Evolutionary conservation across 2,113 vertebrate genomes (phyloP).

Genomic region (Chaetodon trifascialis): DNA sequence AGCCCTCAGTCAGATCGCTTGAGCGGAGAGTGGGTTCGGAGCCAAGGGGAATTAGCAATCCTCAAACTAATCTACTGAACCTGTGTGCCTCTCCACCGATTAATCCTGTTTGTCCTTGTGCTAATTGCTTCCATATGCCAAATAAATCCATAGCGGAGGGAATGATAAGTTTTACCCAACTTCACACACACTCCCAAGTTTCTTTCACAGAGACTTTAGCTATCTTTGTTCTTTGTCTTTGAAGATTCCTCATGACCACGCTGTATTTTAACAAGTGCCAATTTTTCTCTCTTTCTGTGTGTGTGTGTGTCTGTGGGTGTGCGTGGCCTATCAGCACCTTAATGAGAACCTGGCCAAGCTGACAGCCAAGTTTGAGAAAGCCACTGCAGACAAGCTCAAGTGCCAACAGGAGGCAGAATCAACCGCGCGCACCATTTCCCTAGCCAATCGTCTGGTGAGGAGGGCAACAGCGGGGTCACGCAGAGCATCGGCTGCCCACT

Average conservation of each 20-base stretch:
- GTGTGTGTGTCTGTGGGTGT: conserved; percentile 30
- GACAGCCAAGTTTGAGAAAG: conserved; percentile 93
- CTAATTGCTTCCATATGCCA: conserved; percentile 78
- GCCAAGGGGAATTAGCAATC: conserved; percentile 76
- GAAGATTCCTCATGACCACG: conserved; percentile 31
- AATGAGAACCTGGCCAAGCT: conserved; percentile 94
- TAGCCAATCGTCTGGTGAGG: conserved; percentile 96
- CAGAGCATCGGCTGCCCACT: background rate
- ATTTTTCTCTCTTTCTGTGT: conserved; percentile 35
- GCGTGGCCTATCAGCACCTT: conserved; percentile 84
- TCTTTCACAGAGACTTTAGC: conserved; percentile 30
- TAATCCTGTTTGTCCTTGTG: conserved; percentile 82
- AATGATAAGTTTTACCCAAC: conserved; percentile 65
- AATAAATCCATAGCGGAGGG: conserved; percentile 66
- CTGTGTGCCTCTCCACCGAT: conserved; percentile 67
- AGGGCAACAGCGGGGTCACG: conserved; percentile 29
- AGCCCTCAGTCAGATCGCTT: conserved; percentile 59
- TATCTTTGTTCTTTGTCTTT: conserved; percentile 55
- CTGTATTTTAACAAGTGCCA: conserved; percentile 47
- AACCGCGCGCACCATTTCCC: conserved; percentile 89
- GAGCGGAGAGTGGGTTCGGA: conserved; percentile 46
- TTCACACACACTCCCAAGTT: conserved; percentile 49
- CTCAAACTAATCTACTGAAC: conserved; percentile 78
- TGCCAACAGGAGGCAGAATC: conserved; percentile 94
- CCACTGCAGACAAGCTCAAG: conserved; percentile 92